phyloP scores from a whole-genome alignment of 2,113 vertebrate genomes.

The Tychaedon coryphoeus region DNA sequence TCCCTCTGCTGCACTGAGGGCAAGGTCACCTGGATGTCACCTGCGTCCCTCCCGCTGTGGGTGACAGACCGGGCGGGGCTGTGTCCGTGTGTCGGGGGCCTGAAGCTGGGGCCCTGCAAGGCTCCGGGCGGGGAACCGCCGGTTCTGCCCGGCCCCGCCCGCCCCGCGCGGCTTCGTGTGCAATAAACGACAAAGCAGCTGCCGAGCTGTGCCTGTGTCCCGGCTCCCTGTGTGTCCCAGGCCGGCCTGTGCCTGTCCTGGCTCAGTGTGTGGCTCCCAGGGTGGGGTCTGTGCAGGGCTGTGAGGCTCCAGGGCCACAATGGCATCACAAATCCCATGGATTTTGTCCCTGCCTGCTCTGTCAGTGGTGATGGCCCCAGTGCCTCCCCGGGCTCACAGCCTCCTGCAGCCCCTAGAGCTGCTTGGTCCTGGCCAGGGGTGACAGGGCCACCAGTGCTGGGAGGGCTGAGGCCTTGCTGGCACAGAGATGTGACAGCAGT shows the following conservation, averaged over 20 bases:
- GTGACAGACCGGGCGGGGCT: not conserved
- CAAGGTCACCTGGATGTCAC: not conserved
- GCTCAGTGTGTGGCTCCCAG: not conserved
- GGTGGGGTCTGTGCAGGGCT: not conserved
- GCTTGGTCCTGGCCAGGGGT: accelerated
- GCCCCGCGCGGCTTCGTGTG: conserved; percentile 69
- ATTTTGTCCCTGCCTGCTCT: not conserved
- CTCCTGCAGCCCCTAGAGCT: not conserved
- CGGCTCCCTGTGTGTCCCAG: not conserved
- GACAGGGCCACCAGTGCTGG: not conserved
- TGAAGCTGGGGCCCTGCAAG: not conserved
- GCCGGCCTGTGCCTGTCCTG: not conserved
- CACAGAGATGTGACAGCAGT: not conserved
- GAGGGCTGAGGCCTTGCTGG: not conserved
- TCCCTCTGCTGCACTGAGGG: not conserved
- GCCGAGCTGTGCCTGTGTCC: not conserved
- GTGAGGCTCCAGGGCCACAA: not conserved
- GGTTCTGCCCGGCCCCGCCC: conserved; percentile 49
- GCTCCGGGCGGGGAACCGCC: conserved; percentile 16
- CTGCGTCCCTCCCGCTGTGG: accelerated
- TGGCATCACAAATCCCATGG: not conserved
- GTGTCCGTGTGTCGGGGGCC: not conserved
- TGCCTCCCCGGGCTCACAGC: not conserved
- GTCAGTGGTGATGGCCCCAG: not conserved
- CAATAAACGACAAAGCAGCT: conserved; percentile 79